These are phyloP conservation scores for Argopecten irradians DNA, from an alignment of 1,140 invertebrate genomes.

Conservation along the genomic window DNA sequence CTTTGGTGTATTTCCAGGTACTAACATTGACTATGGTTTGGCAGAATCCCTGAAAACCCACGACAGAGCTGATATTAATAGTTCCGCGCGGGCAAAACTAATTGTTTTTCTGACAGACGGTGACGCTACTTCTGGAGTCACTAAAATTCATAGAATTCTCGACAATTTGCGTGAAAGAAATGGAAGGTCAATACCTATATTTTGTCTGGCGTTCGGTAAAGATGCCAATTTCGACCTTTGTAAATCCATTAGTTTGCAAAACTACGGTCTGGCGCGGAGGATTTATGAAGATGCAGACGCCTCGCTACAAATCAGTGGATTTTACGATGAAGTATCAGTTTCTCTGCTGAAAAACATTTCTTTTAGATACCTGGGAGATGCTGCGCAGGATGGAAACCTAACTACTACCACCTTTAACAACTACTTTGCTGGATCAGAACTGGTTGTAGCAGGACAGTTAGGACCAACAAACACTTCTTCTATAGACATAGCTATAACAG, in stretches of 20 bases:
- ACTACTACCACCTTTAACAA: slow-evolving; percentile 57
- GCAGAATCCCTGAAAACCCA: slow-evolving; percentile 60
- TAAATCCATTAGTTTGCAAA: slow-evolving; percentile 81
- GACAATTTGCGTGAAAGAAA: slow-evolving; percentile 61
- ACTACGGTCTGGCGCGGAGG: slow-evolving; percentile 83
- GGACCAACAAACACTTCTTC: not conserved
- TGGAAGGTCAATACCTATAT: slow-evolving; percentile 76
- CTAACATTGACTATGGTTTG: slow-evolving; percentile 29
- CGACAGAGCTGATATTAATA: slow-evolving; percentile 31
- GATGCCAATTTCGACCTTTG: slow-evolving; percentile 83
- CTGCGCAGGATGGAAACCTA: slow-evolving; percentile 58
- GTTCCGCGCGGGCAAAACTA: slow-evolving; percentile 75
- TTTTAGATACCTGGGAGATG: slow-evolving; percentile 79
- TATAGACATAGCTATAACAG: not conserved
- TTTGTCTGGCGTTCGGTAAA: slow-evolving; percentile 83
- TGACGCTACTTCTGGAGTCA: slow-evolving; percentile 82
- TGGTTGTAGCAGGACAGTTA: slow-evolving; percentile 59
- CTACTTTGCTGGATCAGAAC: slow-evolving; percentile 57
- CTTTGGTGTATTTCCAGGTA: slow-evolving; percentile 44
- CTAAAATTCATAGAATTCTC: slow-evolving; percentile 79
- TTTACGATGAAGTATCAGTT: slow-evolving; percentile 84
- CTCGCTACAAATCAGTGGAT: slow-evolving; percentile 80
- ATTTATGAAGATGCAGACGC: slow-evolving; percentile 86
- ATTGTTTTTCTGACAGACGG: slow-evolving; percentile 87
- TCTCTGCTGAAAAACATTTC: slow-evolving; percentile 82